Evolutionary conservation across 2,113 vertebrate species (phyloP), one percentile per base, ranked within the genome.

Genomic region (Sceloporus undulatus): DNA sequence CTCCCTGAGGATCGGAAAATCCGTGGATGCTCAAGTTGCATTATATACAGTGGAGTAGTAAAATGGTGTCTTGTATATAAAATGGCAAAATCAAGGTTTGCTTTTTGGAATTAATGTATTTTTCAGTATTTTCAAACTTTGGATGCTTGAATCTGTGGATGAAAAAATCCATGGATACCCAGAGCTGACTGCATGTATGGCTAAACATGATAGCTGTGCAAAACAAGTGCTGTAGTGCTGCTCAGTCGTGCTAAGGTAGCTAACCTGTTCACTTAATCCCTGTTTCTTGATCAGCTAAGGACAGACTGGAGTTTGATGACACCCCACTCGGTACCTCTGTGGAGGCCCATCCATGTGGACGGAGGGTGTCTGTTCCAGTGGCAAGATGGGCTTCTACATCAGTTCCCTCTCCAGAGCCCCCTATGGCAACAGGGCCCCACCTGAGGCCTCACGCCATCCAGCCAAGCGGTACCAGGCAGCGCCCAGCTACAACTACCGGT

Each of bases 401-500:
- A 95, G 94, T 65, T 94, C 94, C 79, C 82, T 94, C 82, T 91
- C 93, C 65, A 73, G 68, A 56, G 48, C 82, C 0, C 70, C 82
- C 68, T 74, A 74, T 2, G 83, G 87, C 70, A 89, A 82, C 85
- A 92, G 85, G 88, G 85, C 85, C 62, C 86, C 90, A 54, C 66
- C 84, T 76, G 75, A 86, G 59, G 21, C 56, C 29, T 68, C 85
- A 0, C 85, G 62, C 5, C 76, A 75, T 19, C 40, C 85, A 8
- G 59, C 76, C 59, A 92, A 90, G 83, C 90, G 89, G n/a, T 95
- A 94, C 84, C 94, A 92, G 25, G 85, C 90, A 42, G 92, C 92
- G 3, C 94, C 94, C 42, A 93, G 90, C 76, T 95, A 94, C 83
- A 93, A 94, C 85, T 94, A 94, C 79, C 91, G 93, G 70, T 94